phyloP scores from a whole-genome alignment of 2,888 invertebrate species.

The Pollenia labialis region DNA sequence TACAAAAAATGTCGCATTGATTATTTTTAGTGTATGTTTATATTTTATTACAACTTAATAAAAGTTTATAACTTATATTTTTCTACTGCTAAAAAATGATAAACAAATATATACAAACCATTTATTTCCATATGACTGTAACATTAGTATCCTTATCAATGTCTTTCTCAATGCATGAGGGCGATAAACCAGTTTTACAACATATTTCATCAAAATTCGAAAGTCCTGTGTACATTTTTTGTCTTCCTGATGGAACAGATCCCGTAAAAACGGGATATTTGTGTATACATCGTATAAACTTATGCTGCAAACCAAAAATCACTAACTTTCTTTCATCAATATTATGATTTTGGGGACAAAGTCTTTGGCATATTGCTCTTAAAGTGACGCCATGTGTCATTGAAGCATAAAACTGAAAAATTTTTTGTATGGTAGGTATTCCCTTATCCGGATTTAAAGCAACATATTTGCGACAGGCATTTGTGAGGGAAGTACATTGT shows the following conservation, averaged over 20 bases:
- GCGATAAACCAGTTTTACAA: slow-evolving; percentile 90
- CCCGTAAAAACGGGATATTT: slow-evolving; percentile 85
- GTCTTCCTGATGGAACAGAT: slow-evolving; percentile 84
- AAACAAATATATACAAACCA: slow-evolving; percentile 11
- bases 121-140: slow-evolving; percentile 91
- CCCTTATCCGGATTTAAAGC: slow-evolving; percentile 80
- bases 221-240: slow-evolving; percentile 90
- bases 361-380: slow-evolving; percentile 88
- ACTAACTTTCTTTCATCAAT: slow-evolving; percentile 85
- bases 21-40: too few species aligned
- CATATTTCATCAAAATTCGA: slow-evolving; percentile 96
- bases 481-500: slow-evolving; percentile 88
- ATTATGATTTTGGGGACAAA: slow-evolving; percentile 86
- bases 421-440: slow-evolving; percentile 82
- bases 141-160: slow-evolving; percentile 93
- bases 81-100: not conserved
- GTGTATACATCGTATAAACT: slow-evolving; percentile 86
- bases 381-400: slow-evolving; percentile 90
- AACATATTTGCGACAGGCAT: slow-evolving; percentile 87
- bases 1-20: not conserved
- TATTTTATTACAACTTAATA: too few species aligned
- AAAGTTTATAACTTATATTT: too few species aligned
- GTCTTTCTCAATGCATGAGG: slow-evolving; percentile 91
- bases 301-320: slow-evolving; percentile 86
- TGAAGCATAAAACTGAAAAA: slow-evolving; percentile 86